Conservation (phyloP, 2,113 vertebrate genomes). For the Pleuronectes platessa region DNA sequence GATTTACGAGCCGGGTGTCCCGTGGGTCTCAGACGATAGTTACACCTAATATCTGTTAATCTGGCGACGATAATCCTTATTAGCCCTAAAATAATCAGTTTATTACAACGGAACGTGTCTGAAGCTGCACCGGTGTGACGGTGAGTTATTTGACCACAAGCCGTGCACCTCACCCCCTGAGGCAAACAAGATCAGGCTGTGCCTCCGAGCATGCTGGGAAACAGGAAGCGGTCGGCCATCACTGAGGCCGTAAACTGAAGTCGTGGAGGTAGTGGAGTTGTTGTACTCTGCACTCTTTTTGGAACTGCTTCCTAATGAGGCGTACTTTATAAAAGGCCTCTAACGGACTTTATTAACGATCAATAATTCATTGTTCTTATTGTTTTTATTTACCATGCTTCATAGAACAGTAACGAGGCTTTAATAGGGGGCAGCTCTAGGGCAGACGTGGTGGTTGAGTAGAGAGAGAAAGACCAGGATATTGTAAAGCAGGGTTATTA, state of each 20-base stretch:
- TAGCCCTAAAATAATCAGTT: background rate
- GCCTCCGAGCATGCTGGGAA: slow-evolving; percentile 26
- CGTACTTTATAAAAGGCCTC: background rate
- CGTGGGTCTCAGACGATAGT: slow-evolving; percentile 23
- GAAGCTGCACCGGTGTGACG: background rate
- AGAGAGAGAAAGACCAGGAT: background rate
- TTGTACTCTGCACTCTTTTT: background rate
- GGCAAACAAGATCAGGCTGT: slow-evolving; percentile 36
- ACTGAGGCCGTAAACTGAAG: slow-evolving; percentile 43
- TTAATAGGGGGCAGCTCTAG: background rate
- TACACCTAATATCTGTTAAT: background rate
- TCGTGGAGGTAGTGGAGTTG: slow-evolving; percentile 22
- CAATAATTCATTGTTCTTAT: background rate
- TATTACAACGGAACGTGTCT: background rate
- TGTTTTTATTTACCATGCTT: background rate
- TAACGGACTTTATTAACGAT: background rate
- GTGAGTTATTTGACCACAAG: slow-evolving; percentile 16
- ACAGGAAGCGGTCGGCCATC: slow-evolving; percentile 42
- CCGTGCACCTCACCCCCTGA: slow-evolving; percentile 15
- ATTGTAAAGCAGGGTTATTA: background rate
- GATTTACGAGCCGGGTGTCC: slow-evolving; percentile 62
- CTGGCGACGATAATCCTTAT: background rate
- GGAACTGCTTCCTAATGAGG: background rate
- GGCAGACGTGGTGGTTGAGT: background rate
- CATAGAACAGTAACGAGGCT: slow-evolving; percentile 1